Conservation (phyloP, 2,888 invertebrate species). For the Dynastes grantii region DNA sequence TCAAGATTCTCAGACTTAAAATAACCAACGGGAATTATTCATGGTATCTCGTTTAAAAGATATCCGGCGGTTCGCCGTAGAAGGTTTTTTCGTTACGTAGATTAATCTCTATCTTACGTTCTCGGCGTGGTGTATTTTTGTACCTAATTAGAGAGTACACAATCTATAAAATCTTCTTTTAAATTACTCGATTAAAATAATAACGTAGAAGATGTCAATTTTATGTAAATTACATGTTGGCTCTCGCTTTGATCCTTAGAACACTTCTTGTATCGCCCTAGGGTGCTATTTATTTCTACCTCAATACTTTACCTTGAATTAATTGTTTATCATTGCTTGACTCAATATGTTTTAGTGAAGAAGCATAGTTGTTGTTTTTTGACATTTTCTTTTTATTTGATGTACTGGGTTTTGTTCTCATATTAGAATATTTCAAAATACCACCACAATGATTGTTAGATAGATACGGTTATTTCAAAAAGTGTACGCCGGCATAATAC, state of each 20-base stretch:
- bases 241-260: conserved; percentile 9
- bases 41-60: conserved; percentile 41
- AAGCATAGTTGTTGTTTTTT: not conserved
- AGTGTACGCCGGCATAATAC: no score
- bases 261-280: conserved; percentile 12
- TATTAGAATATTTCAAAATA: no score
- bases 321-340: conserved; percentile 32
- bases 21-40: conserved; percentile 31
- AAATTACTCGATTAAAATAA: conserved; percentile 48
- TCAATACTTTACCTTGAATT: conserved; percentile 32
- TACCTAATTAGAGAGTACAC: conserved; percentile 44
- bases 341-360: not conserved
- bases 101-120: conserved; percentile 37
- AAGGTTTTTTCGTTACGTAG: conserved; percentile 26
- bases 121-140: conserved; percentile 30
- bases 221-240: conserved; percentile 44
- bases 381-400: not conserved
- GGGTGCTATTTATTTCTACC: conserved; percentile 11
- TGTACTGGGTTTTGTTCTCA: no score
- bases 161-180: conserved; percentile 45
- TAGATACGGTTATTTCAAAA: no score
- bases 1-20: conserved; percentile 9
- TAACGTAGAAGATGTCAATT: conserved; percentile 46
- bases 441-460: no score
- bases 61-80: conserved; percentile 33